Evolutionary conservation across 2,888 invertebrate genomes (phyloP).

Genomic region (Hemithea aestivaria): DNA sequence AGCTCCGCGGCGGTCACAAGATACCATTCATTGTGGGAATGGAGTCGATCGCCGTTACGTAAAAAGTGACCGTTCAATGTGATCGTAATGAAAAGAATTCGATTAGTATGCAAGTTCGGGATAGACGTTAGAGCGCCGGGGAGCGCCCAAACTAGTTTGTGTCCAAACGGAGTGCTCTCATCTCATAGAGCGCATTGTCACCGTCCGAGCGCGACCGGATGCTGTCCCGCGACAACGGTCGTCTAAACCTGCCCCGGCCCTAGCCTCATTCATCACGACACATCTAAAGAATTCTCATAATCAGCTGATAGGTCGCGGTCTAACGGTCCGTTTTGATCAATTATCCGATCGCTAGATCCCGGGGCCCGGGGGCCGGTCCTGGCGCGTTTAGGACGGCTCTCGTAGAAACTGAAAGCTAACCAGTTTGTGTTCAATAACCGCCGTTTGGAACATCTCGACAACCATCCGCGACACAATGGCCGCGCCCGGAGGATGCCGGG

Average conservation of each 20-base stretch:
- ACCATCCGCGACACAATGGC: slow-evolving; percentile 48
- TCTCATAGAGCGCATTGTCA: slow-evolving; percentile 65
- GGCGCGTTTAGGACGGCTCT: slow-evolving; percentile 51
- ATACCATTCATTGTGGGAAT: slow-evolving; percentile 26
- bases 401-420: slow-evolving; percentile 72
- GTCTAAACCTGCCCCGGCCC: slow-evolving; percentile 60
- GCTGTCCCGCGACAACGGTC: slow-evolving; percentile 60
- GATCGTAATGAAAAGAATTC: slow-evolving; percentile 65
- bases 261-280: slow-evolving; percentile 60
- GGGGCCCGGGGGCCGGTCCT: slow-evolving; percentile 37
- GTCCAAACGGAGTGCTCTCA: slow-evolving; percentile 55
- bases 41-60: slow-evolving; percentile 43
- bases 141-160: slow-evolving; percentile 72
- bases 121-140: slow-evolving; percentile 47
- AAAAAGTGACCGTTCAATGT: slow-evolving; percentile 59
- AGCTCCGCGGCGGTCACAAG: slow-evolving; percentile 13
- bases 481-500: slow-evolving; percentile 48
- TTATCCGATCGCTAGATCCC: slow-evolving; percentile 53
- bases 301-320: slow-evolving; percentile 61
- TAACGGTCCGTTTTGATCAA: slow-evolving; percentile 70
- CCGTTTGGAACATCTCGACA: slow-evolving; percentile 37
- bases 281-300: slow-evolving; percentile 63
- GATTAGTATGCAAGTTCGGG: slow-evolving; percentile 65
- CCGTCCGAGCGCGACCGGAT: slow-evolving; percentile 75
- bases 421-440: slow-evolving; percentile 61